A percentile compares a stretch with the other conserved stretches of the same genome.
Evolutionary conservation across 2,888 invertebrate species (phyloP).

Genomic region (Lycophotia porphyrea): DNA sequence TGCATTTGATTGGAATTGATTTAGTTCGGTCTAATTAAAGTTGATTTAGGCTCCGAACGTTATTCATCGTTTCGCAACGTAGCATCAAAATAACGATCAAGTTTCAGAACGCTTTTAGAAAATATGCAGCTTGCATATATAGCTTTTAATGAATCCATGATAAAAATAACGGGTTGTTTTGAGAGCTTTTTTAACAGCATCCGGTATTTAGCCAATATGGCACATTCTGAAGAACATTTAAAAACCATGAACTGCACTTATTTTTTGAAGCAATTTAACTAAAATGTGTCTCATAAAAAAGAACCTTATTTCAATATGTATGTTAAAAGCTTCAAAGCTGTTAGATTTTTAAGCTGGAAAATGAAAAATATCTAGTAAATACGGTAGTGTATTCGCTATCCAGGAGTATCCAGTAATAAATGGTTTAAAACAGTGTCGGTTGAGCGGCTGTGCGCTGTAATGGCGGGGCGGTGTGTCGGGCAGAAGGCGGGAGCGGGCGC

Average conservation of each 20-base stretch:
- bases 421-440: conserved; percentile 55
- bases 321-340: neutral
- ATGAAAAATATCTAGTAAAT: conserved; percentile 10
- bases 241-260: neutral
- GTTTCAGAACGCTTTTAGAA: neutral
- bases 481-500: conserved; percentile 66
- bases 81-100: conserved; percentile 22
- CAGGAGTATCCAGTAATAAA: conserved; percentile 39
- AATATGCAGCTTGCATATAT: neutral
- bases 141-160: neutral
- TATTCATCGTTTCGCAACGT: conserved; percentile 43
- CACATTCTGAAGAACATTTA: neutral
- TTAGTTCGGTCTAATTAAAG: conserved; percentile 57
- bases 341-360: conserved; percentile 5
- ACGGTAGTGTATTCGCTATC: conserved; percentile 17
- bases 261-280: neutral
- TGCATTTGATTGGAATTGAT: conserved; percentile 51
- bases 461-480: conserved; percentile 60
- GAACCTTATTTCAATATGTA: neutral
- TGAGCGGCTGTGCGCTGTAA: conserved; percentile 62
- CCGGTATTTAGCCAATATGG: neutral
- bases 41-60: conserved; percentile 41
- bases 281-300: neutral
- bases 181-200: neutral
- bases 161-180: conserved; percentile 1